These are phyloP conservation scores for Meleagris gallopavo DNA, from an alignment of 2,113 vertebrate genomes.

Conservation along the genomic window DNA sequence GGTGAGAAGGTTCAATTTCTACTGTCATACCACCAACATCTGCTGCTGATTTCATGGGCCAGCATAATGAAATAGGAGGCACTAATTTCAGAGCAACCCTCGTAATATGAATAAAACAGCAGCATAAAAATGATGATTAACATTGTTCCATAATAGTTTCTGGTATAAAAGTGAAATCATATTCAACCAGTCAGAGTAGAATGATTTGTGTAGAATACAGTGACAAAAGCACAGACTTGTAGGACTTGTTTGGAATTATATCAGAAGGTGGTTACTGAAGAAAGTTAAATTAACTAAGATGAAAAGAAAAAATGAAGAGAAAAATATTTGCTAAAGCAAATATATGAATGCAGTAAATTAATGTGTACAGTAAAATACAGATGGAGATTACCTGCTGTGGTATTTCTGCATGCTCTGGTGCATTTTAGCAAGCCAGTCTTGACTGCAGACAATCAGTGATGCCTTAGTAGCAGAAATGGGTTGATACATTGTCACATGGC, in stretches of 20 bases:
- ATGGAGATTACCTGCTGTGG: not conserved
- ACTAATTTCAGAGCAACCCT: too few relatives aligned
- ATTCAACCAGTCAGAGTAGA: not conserved
- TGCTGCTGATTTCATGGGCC: too few relatives aligned
- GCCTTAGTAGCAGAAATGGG: not conserved
- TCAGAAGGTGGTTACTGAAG: not conserved
- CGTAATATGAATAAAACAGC: not conserved
- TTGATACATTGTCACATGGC: not conserved
- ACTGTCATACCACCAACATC: too few relatives aligned
- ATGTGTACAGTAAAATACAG: not conserved
- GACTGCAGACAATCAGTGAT: not conserved
- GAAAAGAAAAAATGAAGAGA: not conserved
- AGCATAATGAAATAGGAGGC: too few relatives aligned
- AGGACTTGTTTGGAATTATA: not conserved
- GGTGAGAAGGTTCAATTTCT: too few relatives aligned
- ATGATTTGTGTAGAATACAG: not conserved
- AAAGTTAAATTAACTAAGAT: not conserved
- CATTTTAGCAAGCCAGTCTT: not conserved
- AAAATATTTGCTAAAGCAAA: not conserved
- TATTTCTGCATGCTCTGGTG: not conserved
- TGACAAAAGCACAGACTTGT: not conserved
- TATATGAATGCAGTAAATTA: not conserved
- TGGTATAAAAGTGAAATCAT: not conserved
- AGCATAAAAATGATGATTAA: not conserved
- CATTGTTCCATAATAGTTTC: not conserved